phyloP scores from a whole-genome alignment of 2,888 invertebrate species.

The Eupeodes luniger region DNA sequence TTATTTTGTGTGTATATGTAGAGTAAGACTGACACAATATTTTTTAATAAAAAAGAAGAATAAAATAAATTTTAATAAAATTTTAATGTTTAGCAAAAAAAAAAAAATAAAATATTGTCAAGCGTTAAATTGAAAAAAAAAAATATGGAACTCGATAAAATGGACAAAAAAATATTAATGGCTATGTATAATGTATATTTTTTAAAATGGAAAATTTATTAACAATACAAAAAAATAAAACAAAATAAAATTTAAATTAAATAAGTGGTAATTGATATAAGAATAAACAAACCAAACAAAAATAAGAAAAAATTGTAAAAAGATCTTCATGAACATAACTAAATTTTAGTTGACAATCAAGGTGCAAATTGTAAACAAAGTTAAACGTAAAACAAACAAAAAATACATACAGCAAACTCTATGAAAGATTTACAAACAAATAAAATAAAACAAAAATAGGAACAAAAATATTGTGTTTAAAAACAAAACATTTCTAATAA shows the following conservation, averaged over 20 bases:
- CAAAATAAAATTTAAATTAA: slow-evolving; percentile 17
- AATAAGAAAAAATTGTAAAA: slow-evolving; percentile 34
- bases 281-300: slow-evolving; percentile 30
- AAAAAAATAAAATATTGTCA: slow-evolving; percentile 36
- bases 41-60: slow-evolving; percentile 52
- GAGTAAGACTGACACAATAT: slow-evolving; percentile 76
- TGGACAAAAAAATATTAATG: slow-evolving; percentile 48
- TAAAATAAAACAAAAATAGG: background rate
- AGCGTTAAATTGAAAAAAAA: slow-evolving; percentile 36
- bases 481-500: slow-evolving; percentile 22
- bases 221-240: slow-evolving; percentile 11
- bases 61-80: slow-evolving; percentile 50
- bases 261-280: slow-evolving; percentile 63
- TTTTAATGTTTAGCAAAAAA: slow-evolving; percentile 62
- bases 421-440: slow-evolving; percentile 51
- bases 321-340: slow-evolving; percentile 66
- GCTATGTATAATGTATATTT: slow-evolving; percentile 74
- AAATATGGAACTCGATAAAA: slow-evolving; percentile 39
- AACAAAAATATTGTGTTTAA: slow-evolving; percentile 34
- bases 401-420: slow-evolving; percentile 42
- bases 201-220: slow-evolving; percentile 72
- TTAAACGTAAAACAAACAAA: slow-evolving; percentile 54
- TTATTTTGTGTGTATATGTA: slow-evolving; percentile 74
- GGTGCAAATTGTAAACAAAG: slow-evolving; percentile 76
- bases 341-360: slow-evolving; percentile 76